Evolutionary conservation across 1,140 invertebrate genomes (phyloP).

Genomic region (Leptinotarsa undecemlineata): DNA sequence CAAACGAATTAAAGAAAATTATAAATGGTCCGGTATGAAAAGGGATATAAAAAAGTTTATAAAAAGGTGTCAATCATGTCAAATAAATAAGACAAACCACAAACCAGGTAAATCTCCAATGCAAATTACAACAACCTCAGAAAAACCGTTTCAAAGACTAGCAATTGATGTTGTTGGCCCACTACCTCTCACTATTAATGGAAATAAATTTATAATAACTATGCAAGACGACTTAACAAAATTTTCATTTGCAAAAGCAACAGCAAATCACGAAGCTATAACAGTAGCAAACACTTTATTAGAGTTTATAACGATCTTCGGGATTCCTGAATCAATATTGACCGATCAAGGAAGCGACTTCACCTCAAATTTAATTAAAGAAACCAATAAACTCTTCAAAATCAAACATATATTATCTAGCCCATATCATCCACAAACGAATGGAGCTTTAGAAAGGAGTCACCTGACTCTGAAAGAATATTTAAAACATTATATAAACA

Average conservation of each 20-base stretch:
- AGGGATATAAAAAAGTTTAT: constrained; percentile 50
- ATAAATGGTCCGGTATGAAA: constrained; percentile 53
- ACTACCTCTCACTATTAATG: constrained; percentile 40
- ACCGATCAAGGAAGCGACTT: constrained; percentile 52
- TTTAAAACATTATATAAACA: constrained; percentile 46
- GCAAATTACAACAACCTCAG: constrained; percentile 47
- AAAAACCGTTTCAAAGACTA: constrained; percentile 41
- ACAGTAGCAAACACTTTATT: constrained; percentile 42
- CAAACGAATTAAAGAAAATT: constrained; percentile 48
- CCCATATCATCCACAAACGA: constrained; percentile 50
- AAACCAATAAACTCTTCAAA: constrained; percentile 44
- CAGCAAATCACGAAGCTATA: constrained; percentile 45
- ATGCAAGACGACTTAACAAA: constrained; percentile 53
- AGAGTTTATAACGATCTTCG: constrained; percentile 45
- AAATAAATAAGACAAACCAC: constrained; percentile 46
- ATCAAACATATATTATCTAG: constrained; percentile 43
- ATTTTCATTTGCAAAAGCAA: constrained; percentile 43
- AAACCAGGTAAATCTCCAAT: constrained; percentile 41
- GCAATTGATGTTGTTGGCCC: constrained; percentile 50
- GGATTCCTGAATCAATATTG: constrained; percentile 49
- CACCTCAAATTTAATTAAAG: constrained; percentile 40
- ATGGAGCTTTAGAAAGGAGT: constrained; percentile 49
- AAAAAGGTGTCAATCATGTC: constrained; percentile 44
- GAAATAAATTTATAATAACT: constrained; percentile 47
- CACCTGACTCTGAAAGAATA: constrained; percentile 50